Percentiles rank a stretch among this genome's conserved stretches.
Evolutionary conservation across 2,888 invertebrate genomes (phyloP).

Genomic region (Temnothorax ravouxi): DNA sequence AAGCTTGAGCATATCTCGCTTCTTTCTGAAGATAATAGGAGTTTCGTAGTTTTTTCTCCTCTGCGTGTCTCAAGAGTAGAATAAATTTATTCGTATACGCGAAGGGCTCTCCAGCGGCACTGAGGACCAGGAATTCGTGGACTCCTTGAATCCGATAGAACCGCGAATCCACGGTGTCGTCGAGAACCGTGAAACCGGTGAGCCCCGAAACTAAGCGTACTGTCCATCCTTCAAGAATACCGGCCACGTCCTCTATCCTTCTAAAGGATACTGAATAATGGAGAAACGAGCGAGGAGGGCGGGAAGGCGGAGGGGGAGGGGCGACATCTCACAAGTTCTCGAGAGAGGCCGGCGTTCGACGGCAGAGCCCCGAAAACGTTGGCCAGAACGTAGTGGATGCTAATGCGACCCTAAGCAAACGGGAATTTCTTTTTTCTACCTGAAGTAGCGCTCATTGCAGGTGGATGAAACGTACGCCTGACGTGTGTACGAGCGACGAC

Average conservation of each 20-base stretch:
- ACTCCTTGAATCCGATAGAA: background rate
- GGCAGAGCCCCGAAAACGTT: conserved; percentile 23
- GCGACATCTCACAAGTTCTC: conserved; percentile 46
- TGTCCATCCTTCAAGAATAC: conserved; percentile 47
- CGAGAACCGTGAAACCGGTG: conserved; percentile 31
- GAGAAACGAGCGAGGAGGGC: conserved; percentile 17
- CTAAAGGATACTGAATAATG: conserved; percentile 49
- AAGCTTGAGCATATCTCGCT: conserved; percentile 9
- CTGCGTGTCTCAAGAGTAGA: background rate
- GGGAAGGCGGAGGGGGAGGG: background rate
- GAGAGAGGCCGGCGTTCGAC: conserved; percentile 34
- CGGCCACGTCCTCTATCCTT: conserved; percentile 39
- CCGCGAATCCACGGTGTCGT: conserved; percentile 9
- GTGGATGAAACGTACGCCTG: conserved; percentile 71
- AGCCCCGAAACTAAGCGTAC: conserved; percentile 23
- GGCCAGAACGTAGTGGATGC: conserved; percentile 59
- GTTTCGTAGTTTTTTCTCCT: background rate
- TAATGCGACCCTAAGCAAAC: conserved; percentile 71
- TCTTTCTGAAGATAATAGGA: background rate
- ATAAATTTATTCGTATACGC: conserved; percentile 26
- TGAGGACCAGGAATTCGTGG: conserved; percentile 6
- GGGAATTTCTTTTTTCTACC: conserved; percentile 71
- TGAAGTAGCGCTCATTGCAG: conserved; percentile 69
- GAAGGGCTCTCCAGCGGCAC: conserved; percentile 8
- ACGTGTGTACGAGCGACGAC: conserved; percentile 63